These are phyloP conservation scores for Nerophis lumbriciformis DNA, from an alignment of 2,113 vertebrate species.

Conservation along the genomic window DNA sequence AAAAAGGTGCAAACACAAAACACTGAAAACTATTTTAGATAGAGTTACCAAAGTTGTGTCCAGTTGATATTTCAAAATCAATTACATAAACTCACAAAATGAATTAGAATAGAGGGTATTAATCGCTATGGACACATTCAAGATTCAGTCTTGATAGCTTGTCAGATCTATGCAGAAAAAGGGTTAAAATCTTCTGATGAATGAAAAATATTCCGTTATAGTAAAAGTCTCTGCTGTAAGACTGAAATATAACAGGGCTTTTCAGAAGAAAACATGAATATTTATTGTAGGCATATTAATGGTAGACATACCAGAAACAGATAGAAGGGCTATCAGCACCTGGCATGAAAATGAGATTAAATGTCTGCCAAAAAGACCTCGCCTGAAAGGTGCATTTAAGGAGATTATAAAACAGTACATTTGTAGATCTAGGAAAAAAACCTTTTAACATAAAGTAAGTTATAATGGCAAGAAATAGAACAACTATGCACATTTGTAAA, in stretches of 20 bases:
- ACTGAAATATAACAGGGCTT: not conserved
- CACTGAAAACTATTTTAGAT: not conserved
- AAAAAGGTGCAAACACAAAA: not conserved
- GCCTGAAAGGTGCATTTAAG: slow-evolving; percentile 35
- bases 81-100: not conserved
- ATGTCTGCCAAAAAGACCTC: slow-evolving; percentile 8
- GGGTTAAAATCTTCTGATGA: not conserved
- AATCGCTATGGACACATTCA: not conserved
- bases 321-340: slow-evolving; percentile 1
- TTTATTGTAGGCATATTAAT: too few species aligned
- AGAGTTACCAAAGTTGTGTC: not conserved
- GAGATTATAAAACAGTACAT: slow-evolving; percentile 24
- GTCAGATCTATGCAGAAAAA: not conserved
- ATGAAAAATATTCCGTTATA: not conserved
- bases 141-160: not conserved
- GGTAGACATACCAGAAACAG: not conserved
- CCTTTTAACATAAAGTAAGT: slow-evolving; percentile 15
- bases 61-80: not conserved
- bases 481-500: slow-evolving; percentile 18
- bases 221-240: not conserved
- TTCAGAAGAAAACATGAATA: not conserved
- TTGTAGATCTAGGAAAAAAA: slow-evolving; percentile 28
- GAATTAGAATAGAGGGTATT: not conserved
- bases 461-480: slow-evolving; percentile 13
- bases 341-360: not conserved